phyloP scores from a whole-genome alignment of 2,797 vertebrate species.

The Myotis findleyi region DNA sequence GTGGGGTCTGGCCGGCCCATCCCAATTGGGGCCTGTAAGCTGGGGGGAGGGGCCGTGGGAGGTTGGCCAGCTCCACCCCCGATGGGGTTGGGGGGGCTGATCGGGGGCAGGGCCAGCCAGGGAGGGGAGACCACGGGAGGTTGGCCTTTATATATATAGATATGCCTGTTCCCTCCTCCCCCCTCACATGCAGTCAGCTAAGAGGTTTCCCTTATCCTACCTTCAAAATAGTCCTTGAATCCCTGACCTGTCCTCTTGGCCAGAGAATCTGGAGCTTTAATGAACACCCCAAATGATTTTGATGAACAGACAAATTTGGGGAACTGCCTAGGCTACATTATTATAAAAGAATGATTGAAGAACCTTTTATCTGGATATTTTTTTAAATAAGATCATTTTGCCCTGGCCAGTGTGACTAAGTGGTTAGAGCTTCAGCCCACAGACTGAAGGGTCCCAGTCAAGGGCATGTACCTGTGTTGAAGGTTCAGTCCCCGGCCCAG shows the following conservation, averaged over 20 bases:
- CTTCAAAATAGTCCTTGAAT: neutral
- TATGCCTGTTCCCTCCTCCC: neutral
- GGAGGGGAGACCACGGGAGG: no score
- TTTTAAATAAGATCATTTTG: neutral
- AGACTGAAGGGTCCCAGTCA: no score
- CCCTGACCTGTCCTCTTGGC: neutral
- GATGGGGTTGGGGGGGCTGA: no score
- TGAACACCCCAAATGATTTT: neutral
- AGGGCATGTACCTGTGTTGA: no score
- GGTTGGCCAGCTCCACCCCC: no score
- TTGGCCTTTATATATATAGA: neutral
- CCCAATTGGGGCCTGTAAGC: no score
- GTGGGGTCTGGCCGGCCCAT: no score
- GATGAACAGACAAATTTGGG: slow-evolving; percentile 27
- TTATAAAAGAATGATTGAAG: neutral
- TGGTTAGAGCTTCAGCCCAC: no score
- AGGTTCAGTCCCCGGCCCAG: no score
- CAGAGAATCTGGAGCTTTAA: neutral
- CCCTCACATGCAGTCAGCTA: neutral
- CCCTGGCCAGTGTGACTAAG: no score
- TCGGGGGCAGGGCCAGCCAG: no score
- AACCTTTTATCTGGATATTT: neutral
- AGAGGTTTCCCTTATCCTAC: neutral
- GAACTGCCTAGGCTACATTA: neutral
- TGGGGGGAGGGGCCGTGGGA: no score